phyloP scores from a whole-genome alignment of 2,888 invertebrate species.

The Amphiduros pacificus region DNA sequence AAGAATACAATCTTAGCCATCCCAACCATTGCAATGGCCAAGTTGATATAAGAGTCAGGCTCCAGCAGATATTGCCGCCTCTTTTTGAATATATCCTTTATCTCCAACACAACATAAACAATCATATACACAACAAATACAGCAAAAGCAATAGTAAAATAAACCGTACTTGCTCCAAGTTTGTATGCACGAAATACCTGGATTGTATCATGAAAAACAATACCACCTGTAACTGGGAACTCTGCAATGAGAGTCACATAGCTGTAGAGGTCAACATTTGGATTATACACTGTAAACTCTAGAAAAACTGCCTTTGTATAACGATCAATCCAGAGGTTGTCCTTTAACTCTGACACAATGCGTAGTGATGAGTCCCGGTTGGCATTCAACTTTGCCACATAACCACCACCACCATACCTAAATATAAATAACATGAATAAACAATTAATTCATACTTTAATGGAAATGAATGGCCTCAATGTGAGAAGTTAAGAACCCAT shows the following conservation, averaged over 20 bases:
- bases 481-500: no score
- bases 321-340: constrained; percentile 9
- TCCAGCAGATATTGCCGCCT: no score
- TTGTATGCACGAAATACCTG: constrained; percentile 1
- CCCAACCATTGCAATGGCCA: constrained; percentile 16
- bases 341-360: background rate
- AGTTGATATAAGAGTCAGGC: no score
- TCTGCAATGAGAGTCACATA: constrained; percentile 1
- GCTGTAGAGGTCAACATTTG: constrained; percentile 10
- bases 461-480: no score
- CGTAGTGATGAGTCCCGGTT: background rate
- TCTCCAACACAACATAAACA: background rate
- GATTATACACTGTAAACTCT: constrained; percentile 12
- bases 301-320: constrained; percentile 9
- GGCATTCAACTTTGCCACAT: background rate
- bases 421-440: no score
- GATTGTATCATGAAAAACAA: background rate
- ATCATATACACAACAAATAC: constrained; percentile 3
- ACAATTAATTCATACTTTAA: no score
- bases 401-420: constrained; percentile 14
- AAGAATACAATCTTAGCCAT: constrained; percentile 15
- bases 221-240: constrained; percentile 1
- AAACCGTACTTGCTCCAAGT: background rate
- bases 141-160: background rate
- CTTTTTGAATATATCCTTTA: background rate